Conservation (phyloP, 2,113 vertebrate genomes). For the Lanius collurio region DNA sequence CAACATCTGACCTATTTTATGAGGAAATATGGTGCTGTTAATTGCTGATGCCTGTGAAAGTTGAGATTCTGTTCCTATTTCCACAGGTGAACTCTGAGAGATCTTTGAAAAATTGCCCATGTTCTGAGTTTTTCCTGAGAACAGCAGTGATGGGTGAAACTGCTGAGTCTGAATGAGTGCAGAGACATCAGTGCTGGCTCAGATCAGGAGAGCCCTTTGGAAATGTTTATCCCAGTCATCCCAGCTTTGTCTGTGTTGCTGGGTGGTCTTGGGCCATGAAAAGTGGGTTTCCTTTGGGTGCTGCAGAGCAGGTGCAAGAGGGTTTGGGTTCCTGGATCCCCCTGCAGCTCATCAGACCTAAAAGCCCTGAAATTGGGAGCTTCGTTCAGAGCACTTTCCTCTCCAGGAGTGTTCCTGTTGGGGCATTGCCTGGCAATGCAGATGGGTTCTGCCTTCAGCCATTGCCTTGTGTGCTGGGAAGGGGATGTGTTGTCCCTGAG, state of each 20-base stretch:
- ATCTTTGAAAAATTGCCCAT: background rate
- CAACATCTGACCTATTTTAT: background rate
- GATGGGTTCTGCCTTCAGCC: background rate
- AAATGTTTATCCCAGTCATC: rapidly evolving
- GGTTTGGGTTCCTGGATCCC: background rate
- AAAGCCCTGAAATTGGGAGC: background rate
- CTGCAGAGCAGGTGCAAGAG: background rate
- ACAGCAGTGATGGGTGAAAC: background rate
- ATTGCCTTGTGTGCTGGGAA: background rate
- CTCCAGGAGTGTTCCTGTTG: background rate
- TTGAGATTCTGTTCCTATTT: background rate
- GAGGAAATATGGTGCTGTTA: background rate
- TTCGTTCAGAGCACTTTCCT: background rate
- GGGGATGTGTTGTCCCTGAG: background rate
- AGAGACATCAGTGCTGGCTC: background rate
- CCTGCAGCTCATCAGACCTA: rapidly evolving
- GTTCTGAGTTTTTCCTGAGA: background rate
- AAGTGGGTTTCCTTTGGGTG: background rate
- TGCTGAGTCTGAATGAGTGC: background rate
- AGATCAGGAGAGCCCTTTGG: background rate
- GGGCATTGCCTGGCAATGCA: rapidly evolving
- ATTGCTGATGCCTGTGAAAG: background rate
- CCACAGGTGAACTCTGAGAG: background rate
- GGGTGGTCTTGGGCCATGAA: background rate
- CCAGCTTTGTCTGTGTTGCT: background rate